Evolutionary conservation across 2,113 vertebrate species (phyloP), one percentile per base, ranked within the genome.

Genomic region (Peromyscus californicus): DNA sequence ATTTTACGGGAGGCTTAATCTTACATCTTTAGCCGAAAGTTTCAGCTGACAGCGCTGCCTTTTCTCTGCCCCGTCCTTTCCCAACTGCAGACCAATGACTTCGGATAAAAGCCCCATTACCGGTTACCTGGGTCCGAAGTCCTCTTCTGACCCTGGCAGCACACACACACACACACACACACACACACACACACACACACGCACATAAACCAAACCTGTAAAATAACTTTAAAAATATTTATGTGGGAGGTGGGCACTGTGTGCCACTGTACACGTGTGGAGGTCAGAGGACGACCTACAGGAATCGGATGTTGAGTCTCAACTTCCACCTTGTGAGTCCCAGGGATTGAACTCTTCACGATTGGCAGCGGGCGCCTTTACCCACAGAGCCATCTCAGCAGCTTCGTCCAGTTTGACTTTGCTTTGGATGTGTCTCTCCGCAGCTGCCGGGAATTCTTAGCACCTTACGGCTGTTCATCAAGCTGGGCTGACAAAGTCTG

Each of bases 381-480:
- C 17, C 39, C 63, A 7, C 39, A 19, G n/a, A 65, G 15, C 24
- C 39, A 42, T 1, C 82, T 84, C 15, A 4, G 2, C 19, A 45
- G 39, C 61, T 24, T 19, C 16, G 13, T 76, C 59, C 17, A 36
- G 6, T 39, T 57, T 79, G 89, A n/a, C 33, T 45, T 54, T 6
- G 26, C 42, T 59, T 39, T 31, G 48, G 63, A 42, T 87, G 84
- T 86, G 24, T 65, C 59, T 57, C 72, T 0, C 83, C 67, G 2
- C 95, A 98, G 98, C 72, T 98, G 31, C 96, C 87, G 21, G 98
- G 96, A 54, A 89, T 96, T 96, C 94, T 97, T 15, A 79, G 88
- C 83, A 90, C 96, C 26, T 90, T 97, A 24, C 59, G 96, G 75
- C 70, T 98, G 16, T 96, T 96, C 65, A 42, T 92, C 67, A 95